Percentiles rank a stretch among this genome's conserved stretches.
These are phyloP conservation scores for Nylanderia fulva DNA, from an alignment of 1,140 invertebrate genomes.

Conservation along the genomic window DNA sequence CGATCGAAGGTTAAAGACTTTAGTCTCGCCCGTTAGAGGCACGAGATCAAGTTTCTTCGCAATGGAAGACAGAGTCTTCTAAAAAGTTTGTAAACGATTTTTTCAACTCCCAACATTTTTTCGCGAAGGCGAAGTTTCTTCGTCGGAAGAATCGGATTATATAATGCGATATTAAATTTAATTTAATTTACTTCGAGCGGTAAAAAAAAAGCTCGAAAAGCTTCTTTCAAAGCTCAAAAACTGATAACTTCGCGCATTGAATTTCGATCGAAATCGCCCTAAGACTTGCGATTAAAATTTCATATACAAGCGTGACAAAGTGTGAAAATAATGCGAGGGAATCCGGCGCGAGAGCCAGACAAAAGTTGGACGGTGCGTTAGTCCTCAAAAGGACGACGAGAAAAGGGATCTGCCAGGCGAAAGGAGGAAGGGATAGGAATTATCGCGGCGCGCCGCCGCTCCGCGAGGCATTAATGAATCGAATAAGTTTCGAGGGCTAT, in stretches of 20 bases:
- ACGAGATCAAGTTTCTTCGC: background rate
- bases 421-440: conserved; percentile 51
- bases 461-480: conserved; percentile 73
- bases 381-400: conserved; percentile 15
- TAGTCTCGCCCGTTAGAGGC: background rate
- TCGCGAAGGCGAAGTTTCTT: background rate
- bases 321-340: conserved; percentile 45
- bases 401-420: too few relatives aligned
- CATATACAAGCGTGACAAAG: conserved; percentile 49
- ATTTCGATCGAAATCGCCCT: background rate
- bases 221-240: background rate
- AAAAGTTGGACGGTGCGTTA: conserved; percentile 47
- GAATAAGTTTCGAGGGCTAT: conserved; percentile 78
- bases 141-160: background rate
- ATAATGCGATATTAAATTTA: background rate
- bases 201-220: too few relatives aligned
- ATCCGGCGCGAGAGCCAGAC: conserved; percentile 1
- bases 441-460: conserved; percentile 63
- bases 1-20: conserved; percentile 47
- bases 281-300: conserved; percentile 36
- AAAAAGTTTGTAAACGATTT: conserved; percentile 24
- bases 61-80: background rate
- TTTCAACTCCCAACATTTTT: background rate
- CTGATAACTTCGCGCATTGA: background rate
- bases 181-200: background rate